Percentiles rank a stretch among this genome's conserved stretches.
Evolutionary conservation across 2,113 vertebrate genomes (phyloP).

Genomic region (Alligator sinensis): DNA sequence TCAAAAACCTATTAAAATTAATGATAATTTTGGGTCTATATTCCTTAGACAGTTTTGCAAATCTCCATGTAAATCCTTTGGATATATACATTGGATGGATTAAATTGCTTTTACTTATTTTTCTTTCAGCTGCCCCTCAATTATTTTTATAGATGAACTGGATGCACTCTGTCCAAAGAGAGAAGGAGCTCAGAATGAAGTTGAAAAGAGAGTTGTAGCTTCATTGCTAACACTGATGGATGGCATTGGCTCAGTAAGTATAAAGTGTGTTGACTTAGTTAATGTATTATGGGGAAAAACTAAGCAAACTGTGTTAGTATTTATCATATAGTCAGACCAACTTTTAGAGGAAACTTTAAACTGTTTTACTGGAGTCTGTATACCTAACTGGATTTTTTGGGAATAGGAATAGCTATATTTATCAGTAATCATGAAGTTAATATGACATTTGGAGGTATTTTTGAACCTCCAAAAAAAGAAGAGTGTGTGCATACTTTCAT

Average conservation of each 20-base stretch:
- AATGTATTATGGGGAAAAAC: rapidly evolving
- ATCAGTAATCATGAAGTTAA: not conserved
- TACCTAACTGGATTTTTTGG: not conserved
- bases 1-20: not conserved
- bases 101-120: not conserved
- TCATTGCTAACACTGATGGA: conserved; percentile 97
- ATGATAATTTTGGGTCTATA: not conserved
- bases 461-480: not conserved
- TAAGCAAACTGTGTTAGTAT: not conserved
- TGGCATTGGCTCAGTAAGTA: conserved; percentile 92
- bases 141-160: conserved; percentile 98
- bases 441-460: not conserved
- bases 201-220: conserved; percentile 95
- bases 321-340: not conserved
- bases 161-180: conserved; percentile 95
- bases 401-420: not conserved
- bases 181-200: conserved; percentile 94
- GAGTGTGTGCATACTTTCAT: not conserved
- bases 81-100: not conserved
- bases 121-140: conserved; percentile 84
- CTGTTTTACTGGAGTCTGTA: not conserved
- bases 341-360: not conserved
- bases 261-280: not conserved
- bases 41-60: not conserved
- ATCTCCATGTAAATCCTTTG: not conserved